Base-by-base conservation (phyloP, 1,140 invertebrate species). In the Lasioglossum baleicum region DNA sequence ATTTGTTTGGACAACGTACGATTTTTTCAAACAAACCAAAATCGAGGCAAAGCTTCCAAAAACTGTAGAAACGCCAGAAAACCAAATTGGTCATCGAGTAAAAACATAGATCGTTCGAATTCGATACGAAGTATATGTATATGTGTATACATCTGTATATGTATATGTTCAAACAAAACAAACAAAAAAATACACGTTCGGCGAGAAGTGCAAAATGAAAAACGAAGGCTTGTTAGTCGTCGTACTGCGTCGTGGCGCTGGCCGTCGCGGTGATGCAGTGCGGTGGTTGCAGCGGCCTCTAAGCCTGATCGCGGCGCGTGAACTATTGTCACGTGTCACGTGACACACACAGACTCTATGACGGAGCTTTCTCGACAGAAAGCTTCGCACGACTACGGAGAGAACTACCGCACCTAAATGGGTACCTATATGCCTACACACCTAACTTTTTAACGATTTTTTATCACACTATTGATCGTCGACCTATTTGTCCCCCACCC, bases 171-270 rank as follows among this genome's bases (percentile, higher is more conserved):
- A 48, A 48, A 48, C 10, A 11, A 48, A 53, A 31, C 17, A 8
- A 58, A 42, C 8, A 44, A 76, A 48, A 31, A 63, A 67, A 44
- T n/a, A 40, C 35, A 65, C 15, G 70, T 79, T 79, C 75, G 82
- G 60, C 63, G 66, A 80, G 26, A 75, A 76, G n/a, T 78, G 71
- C 20, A 67, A 85, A 80, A 75, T 69, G 68, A 74, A 53, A 53
- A 53, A 87, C 89, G 90, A 90, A 87, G 90, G 91, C 90, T 92
- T 91, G 91, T 93, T 92, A 91, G 90, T 92, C 90, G 91, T 93
- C 92, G 91, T 93, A 92, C 92, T 93, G 91, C 89, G 92, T 93
- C 90, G 90, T 90, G 91, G 91, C 90, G 91, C 88, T 91, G 90
- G 91, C 88, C 91, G 91, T 92, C 92, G 85, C 84, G 90, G 92